These are phyloP conservation scores for Graptemys geographica DNA, from an alignment of 2,797 vertebrate genomes.

Conservation along the genomic window DNA sequence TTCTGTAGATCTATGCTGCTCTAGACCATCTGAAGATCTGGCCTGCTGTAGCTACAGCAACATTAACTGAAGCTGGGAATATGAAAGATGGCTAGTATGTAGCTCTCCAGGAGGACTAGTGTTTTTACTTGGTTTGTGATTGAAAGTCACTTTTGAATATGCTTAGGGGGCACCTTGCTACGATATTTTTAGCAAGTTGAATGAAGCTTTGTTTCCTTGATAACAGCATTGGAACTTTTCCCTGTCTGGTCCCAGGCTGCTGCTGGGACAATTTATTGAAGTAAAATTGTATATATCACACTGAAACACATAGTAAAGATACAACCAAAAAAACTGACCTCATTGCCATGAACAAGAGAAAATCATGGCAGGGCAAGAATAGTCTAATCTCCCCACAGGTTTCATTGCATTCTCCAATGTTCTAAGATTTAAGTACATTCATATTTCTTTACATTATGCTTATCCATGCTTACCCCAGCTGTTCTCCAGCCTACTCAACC, in stretches of 20 bases:
- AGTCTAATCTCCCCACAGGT: background rate
- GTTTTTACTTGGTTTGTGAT: background rate
- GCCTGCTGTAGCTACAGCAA: background rate
- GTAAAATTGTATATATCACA: background rate
- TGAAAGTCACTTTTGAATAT: background rate
- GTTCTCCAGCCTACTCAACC: background rate
- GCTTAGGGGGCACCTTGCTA: background rate
- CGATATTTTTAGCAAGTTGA: background rate
- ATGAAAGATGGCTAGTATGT: background rate
- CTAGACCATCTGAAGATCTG: background rate
- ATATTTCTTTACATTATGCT: background rate
- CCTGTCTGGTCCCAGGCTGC: background rate
- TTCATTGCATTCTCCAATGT: background rate
- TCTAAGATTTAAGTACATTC: background rate
- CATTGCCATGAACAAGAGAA: background rate
- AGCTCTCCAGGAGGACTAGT: background rate
- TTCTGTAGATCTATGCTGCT: background rate
- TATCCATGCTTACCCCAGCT: background rate
- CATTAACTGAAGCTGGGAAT: no score
- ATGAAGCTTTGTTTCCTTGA: background rate
- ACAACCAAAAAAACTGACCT: background rate
- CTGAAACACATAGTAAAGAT: background rate
- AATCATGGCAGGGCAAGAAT: background rate
- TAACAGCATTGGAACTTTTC: background rate
- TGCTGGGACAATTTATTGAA: background rate